Evolutionary conservation across 2,797 vertebrate genomes (phyloP).

Genomic region (Lateolabrax maculatus): DNA sequence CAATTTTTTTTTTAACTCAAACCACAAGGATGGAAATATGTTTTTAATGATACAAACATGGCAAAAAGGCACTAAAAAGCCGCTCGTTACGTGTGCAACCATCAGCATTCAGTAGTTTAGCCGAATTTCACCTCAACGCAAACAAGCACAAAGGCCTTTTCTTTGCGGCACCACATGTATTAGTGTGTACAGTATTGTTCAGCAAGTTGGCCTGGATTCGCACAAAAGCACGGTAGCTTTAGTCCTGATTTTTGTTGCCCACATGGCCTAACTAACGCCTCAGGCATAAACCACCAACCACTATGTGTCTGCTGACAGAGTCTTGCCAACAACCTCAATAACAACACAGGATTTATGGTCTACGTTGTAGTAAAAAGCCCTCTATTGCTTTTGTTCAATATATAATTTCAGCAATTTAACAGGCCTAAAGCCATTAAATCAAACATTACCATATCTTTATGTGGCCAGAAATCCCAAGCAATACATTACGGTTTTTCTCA

Average conservation of each 20-base stretch:
- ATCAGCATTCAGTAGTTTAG: slow-evolving; percentile 3
- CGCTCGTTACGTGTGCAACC: neutral
- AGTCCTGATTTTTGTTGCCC: slow-evolving; percentile 53
- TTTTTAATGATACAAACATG: slow-evolving; percentile 21
- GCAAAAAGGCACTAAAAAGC: neutral
- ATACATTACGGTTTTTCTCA: slow-evolving; percentile 52
- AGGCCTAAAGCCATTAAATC: slow-evolving; percentile 67
- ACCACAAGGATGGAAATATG: neutral
- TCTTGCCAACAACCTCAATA: slow-evolving; percentile 68
- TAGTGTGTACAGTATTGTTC: slow-evolving; percentile 53
- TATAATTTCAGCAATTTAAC: slow-evolving; percentile 74
- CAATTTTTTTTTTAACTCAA: neutral
- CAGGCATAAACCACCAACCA: slow-evolving; percentile 60
- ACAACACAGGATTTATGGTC: slow-evolving; percentile 68
- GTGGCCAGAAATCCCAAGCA: slow-evolving; percentile 62
- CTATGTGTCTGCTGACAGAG: slow-evolving; percentile 65
- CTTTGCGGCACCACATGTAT: slow-evolving; percentile 21
- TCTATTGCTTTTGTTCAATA: slow-evolving; percentile 72
- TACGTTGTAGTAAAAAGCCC: slow-evolving; percentile 57
- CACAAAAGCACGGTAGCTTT: slow-evolving; percentile 52
- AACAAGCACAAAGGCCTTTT: slow-evolving; percentile 57
- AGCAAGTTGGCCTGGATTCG: slow-evolving; percentile 47
- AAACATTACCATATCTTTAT: slow-evolving; percentile 74
- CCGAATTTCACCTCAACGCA: slow-evolving; percentile 28
- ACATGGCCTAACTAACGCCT: slow-evolving; percentile 44